Base-by-base conservation (phyloP, 2,888 invertebrate genomes). In the Polydrusus pterygomalis region DNA sequence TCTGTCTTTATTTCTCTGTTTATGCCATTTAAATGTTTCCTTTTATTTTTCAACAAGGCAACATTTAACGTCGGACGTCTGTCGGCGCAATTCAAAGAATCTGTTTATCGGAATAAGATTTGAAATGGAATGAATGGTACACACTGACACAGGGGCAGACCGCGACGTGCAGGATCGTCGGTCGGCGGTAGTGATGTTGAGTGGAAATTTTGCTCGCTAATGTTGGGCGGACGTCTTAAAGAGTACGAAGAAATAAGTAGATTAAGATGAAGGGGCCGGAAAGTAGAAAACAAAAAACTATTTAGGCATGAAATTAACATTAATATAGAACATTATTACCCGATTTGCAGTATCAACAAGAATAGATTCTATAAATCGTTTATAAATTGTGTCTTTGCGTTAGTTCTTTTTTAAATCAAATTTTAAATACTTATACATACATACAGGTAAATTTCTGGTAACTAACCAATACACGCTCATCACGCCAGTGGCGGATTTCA, bases 71-170 rank as follows among this genome's bases (percentile, higher is more conserved):
- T 60, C 58, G 5, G 25, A 65, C 65, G 47, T 34, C n/a, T 30
- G 65, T 25, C 67, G 67, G 67, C 34, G 17, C 54, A 49, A 40
- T 67, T 67, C 67, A 67, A 67, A 67, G 67, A 54, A 67, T 54
- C 67, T 3, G 54, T 54, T 67, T 67, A 67, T 67, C 67, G 54
- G 40, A 54, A 51, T 40, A 54, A 56, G 30, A 67, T 51, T 20
- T 38, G n/a, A 38, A 67, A 34, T 11, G 67, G 40, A 67, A 67
- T 54, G 67, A 67, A 67, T 67, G 67, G 67, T 67, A 67, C 67
- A 51, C 54, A 54, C 40, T 54, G 67, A 67, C 67, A 67, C 67
- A 54, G 65, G 17, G n/a, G n/a, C n/a, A n/a, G n/a, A n/a, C n/a
- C n/a, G n/a, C n/a, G n/a, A n/a, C n/a, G n/a, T n/a, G 18, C 38